These are phyloP conservation scores for Platyrinchus mystaceus DNA, from an alignment of 2,797 vertebrate genomes.

Conservation along the genomic window DNA sequence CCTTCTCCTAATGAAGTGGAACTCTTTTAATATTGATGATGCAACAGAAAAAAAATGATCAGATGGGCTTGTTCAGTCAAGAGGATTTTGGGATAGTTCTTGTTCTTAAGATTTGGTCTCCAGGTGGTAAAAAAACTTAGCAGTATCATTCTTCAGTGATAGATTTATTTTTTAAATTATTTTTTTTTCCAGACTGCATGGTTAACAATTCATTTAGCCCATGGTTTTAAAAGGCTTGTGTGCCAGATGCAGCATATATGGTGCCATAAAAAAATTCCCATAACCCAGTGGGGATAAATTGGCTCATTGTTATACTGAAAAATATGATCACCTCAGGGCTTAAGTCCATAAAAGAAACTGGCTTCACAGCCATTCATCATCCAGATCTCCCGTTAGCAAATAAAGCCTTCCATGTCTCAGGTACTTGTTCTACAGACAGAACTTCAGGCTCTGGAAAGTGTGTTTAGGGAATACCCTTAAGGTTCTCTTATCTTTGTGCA, in stretches of 20 bases:
- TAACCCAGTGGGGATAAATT: conserved; percentile 22
- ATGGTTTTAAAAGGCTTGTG: background rate
- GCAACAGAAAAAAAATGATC: background rate
- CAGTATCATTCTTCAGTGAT: background rate
- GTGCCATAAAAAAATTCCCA: background rate
- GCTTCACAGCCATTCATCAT: background rate
- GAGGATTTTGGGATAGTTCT: background rate
- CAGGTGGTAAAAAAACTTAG: background rate
- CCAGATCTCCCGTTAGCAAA: background rate
- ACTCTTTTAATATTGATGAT: background rate
- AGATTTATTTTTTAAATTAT: background rate
- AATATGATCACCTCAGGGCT: conserved; percentile 29
- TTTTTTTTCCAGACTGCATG: background rate
- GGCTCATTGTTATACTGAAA: conserved; percentile 13
- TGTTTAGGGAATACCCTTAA: background rate
- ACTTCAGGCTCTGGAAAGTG: background rate
- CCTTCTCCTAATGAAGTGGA: background rate
- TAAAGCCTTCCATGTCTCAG: background rate
- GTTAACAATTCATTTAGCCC: background rate
- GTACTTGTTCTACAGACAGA: background rate
- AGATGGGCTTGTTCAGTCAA: background rate
- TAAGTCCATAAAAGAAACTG: background rate
- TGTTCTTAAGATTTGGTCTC: background rate
- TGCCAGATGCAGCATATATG: background rate
- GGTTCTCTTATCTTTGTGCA: background rate